A percentile compares a stretch with the other conserved stretches of the same genome.
These are phyloP conservation scores for Campodea augens DNA, from an alignment of 1,140 invertebrate species.

Conservation along the genomic window DNA sequence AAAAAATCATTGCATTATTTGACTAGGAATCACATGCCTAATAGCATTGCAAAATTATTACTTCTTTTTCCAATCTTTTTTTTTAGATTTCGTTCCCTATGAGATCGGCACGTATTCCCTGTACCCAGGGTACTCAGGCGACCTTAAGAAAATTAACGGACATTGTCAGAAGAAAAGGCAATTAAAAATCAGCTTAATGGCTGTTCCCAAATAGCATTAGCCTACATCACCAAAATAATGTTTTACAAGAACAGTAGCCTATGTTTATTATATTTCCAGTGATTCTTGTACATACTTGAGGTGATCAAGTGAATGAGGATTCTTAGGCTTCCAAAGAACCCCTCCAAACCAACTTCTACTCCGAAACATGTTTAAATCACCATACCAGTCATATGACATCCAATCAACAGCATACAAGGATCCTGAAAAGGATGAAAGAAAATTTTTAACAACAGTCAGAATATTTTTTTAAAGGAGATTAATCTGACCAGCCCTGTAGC, in stretches of 20 bases:
- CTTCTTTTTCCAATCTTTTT: not conserved
- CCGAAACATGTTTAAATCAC: conserved; percentile 54
- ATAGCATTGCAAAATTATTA: not conserved
- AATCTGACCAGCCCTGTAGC: no score
- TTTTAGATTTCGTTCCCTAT: not conserved
- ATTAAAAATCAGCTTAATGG: conserved; percentile 2
- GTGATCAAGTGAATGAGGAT: conserved; percentile 87
- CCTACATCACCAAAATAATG: not conserved
- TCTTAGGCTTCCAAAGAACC: conserved; percentile 77
- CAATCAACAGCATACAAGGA: no score
- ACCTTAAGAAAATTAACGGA: not conserved
- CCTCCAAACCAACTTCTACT: conserved; percentile 73
- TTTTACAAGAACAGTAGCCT: not conserved
- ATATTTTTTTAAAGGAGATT: no score
- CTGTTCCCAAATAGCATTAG: not conserved
- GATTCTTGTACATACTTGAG: conserved; percentile 47
- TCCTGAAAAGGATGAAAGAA: no score
- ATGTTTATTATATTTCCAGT: conserved; percentile 5
- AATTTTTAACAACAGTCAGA: no score
- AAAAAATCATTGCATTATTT: conserved; percentile 7
- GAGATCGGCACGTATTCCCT: not conserved
- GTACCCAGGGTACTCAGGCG: not conserved
- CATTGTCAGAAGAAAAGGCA: conserved; percentile 1
- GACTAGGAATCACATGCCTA: not conserved
- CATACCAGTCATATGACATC: no score